These are phyloP conservation scores for Anguilla japonica DNA, from an alignment of 2,113 vertebrate genomes.

Conservation along the genomic window DNA sequence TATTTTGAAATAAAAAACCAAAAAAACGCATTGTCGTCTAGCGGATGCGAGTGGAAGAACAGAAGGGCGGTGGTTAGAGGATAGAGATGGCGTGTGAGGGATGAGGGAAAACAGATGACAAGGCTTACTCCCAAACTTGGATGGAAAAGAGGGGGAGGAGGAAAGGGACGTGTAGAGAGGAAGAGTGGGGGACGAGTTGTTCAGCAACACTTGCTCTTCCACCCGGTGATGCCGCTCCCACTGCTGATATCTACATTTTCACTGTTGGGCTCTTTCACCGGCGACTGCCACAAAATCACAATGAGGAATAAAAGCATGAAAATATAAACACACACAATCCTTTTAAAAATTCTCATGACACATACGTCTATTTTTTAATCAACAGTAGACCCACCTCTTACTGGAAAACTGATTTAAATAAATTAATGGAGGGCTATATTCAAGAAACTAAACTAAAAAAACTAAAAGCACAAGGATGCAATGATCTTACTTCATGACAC, in stretches of 20 bases:
- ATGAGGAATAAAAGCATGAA: background rate
- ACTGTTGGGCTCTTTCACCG: conserved; percentile 99
- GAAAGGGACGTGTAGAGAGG: conserved; percentile 59
- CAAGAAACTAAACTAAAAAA: too few relatives aligned
- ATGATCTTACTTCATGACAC: too few relatives aligned
- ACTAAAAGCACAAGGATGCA: too few relatives aligned
- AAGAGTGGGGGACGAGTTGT: conserved; percentile 56
- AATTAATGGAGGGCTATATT: too few relatives aligned
- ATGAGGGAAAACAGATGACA: conserved; percentile 56
- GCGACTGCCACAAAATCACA: conserved; percentile 75
- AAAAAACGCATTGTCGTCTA: conserved; percentile 77
- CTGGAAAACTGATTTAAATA: too few relatives aligned
- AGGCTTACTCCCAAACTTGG: background rate
- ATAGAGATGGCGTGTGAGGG: conserved; percentile 50
- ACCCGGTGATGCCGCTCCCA: conserved; percentile 88
- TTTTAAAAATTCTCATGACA: too few relatives aligned
- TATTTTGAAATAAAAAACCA: conserved; percentile 31
- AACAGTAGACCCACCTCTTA: too few relatives aligned
- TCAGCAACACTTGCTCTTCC: conserved; percentile 99
- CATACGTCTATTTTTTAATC: too few relatives aligned
- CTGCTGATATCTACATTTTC: conserved; percentile 99
- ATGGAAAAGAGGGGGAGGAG: conserved; percentile 54
- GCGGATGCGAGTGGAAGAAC: conserved; percentile 74
- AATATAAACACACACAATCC: too few relatives aligned
- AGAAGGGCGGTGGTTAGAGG: conserved; percentile 54